Evolutionary conservation across 1,140 invertebrate species (phyloP).

Genomic region (Zaprionus africanus): DNA sequence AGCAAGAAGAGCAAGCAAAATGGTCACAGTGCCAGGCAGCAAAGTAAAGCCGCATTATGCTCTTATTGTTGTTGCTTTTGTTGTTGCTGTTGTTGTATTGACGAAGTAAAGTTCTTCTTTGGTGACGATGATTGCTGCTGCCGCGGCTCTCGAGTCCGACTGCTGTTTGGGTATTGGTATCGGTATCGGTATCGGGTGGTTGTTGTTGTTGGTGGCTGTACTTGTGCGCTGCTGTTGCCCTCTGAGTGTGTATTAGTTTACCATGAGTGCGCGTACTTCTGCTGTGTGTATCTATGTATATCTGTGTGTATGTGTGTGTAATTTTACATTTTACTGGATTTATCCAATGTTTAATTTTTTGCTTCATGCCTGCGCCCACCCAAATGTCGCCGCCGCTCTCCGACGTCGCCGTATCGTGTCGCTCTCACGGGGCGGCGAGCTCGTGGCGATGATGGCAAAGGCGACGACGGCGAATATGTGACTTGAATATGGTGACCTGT

Average conservation of each 20-base stretch:
- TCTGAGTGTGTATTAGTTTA: conserved; percentile 72
- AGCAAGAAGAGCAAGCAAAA: conserved; percentile 65
- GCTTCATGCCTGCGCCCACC: conserved; percentile 63
- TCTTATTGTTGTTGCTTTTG: conserved; percentile 42
- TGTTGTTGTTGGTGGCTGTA: conserved; percentile 52
- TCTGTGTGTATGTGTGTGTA: conserved; percentile 57
- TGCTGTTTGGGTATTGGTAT: conserved; percentile 51
- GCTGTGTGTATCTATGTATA: conserved; percentile 39
- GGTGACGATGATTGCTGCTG: conserved; percentile 78
- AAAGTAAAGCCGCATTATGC: conserved; percentile 46
- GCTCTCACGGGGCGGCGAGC: conserved; percentile 56
- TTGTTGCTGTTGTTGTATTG: conserved; percentile 70
- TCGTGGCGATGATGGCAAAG: conserved; percentile 27
- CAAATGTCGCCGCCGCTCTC: conserved; percentile 46
- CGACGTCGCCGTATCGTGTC: conserved; percentile 11
- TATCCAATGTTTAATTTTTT: conserved; percentile 82
- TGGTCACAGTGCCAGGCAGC: conserved; percentile 28
- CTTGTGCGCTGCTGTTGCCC: conserved; percentile 34
- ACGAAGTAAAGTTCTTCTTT: conserved; percentile 78
- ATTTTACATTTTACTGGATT: conserved; percentile 82
- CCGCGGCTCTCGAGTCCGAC: conserved; percentile 32
- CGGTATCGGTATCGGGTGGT: conserved; percentile 71
- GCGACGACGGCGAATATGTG: conserved; percentile 55
- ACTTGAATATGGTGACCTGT: conserved; percentile 71
- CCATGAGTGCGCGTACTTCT: conserved; percentile 42